Evolutionary conservation across 2,888 invertebrate species (phyloP).

Genomic region (Lasioglossum morio): DNA sequence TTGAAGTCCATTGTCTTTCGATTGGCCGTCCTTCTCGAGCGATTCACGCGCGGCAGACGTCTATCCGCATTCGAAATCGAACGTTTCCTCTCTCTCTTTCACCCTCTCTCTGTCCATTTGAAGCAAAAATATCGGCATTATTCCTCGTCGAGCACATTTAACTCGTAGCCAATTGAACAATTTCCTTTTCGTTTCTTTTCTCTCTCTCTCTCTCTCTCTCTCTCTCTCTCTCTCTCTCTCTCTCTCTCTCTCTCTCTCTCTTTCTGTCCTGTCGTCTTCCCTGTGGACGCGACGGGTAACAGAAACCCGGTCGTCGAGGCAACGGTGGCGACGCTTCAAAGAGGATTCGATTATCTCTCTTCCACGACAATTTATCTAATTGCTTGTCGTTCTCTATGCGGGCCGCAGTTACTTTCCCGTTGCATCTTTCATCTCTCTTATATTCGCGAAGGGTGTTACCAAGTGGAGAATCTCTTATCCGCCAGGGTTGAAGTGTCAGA

Average conservation of each 20-base stretch:
- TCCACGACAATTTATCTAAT: slow-evolving; percentile 58
- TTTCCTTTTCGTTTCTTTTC: slow-evolving; percentile 7
- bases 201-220: background rate
- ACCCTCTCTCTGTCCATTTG: background rate
- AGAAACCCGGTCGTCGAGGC: slow-evolving; percentile 1
- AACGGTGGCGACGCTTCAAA: slow-evolving; percentile 35
- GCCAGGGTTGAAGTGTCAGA: slow-evolving; percentile 68
- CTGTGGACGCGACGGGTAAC: slow-evolving; percentile 9
- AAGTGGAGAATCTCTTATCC: slow-evolving; percentile 68
- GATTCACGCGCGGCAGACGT: slow-evolving; percentile 40
- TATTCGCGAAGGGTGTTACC: slow-evolving; percentile 63
- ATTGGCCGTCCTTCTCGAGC: slow-evolving; percentile 65
- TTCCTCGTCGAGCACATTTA: slow-evolving; percentile 15
- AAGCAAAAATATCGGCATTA: slow-evolving; percentile 36
- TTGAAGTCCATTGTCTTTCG: slow-evolving; percentile 68
- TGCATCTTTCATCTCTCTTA: slow-evolving; percentile 63
- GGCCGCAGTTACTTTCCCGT: slow-evolving; percentile 37
- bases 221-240: background rate
- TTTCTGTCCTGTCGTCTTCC: slow-evolving; percentile 2
- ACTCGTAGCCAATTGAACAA: slow-evolving; percentile 36
- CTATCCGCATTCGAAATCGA: slow-evolving; percentile 24
- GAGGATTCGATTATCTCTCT: slow-evolving; percentile 56
- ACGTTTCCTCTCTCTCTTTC: background rate
- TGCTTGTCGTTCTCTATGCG: slow-evolving; percentile 58
- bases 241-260: background rate